A percentile compares a stretch with the other conserved stretches of the same genome.
phyloP scores from a whole-genome alignment of 1,140 invertebrate species.

The Cydia fagiglandana region DNA sequence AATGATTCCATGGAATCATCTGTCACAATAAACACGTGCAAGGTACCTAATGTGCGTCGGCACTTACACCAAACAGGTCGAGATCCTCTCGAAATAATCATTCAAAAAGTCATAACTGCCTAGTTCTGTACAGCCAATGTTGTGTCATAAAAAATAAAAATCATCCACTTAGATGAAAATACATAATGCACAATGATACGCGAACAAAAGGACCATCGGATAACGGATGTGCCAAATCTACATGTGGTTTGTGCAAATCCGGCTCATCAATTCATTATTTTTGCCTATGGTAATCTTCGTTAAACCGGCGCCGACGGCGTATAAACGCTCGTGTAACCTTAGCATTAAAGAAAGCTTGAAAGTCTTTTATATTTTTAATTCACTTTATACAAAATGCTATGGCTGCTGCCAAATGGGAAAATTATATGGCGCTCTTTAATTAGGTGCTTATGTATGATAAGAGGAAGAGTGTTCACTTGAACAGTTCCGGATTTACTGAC shows the following conservation, averaged over 20 bases:
- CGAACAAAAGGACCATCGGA: neutral
- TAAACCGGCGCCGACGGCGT: neutral
- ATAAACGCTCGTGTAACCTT: neutral
- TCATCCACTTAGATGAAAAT: neutral
- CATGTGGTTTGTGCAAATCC: neutral
- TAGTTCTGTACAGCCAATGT: neutral
- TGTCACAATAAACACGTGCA: conserved; percentile 5
- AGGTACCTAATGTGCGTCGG: neutral
- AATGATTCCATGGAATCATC: conserved; percentile 1
- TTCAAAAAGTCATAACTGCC: neutral
- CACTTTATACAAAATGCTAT: too few relatives aligned
- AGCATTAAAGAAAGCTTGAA: too few relatives aligned
- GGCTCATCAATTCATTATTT: neutral
- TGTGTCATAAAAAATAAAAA: neutral
- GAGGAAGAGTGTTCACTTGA: too few relatives aligned
- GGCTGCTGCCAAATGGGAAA: too few relatives aligned
- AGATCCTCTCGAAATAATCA: neutral
- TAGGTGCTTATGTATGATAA: neutral
- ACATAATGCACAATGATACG: neutral
- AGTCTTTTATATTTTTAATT: too few relatives aligned
- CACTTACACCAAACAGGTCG: neutral
- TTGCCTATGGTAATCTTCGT: neutral
- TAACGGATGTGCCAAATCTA: neutral
- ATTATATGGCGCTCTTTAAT: neutral
- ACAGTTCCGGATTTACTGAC: too few relatives aligned